Conservation (phyloP, 2,797 vertebrate genomes). For the Premnoplex brunnescens region DNA sequence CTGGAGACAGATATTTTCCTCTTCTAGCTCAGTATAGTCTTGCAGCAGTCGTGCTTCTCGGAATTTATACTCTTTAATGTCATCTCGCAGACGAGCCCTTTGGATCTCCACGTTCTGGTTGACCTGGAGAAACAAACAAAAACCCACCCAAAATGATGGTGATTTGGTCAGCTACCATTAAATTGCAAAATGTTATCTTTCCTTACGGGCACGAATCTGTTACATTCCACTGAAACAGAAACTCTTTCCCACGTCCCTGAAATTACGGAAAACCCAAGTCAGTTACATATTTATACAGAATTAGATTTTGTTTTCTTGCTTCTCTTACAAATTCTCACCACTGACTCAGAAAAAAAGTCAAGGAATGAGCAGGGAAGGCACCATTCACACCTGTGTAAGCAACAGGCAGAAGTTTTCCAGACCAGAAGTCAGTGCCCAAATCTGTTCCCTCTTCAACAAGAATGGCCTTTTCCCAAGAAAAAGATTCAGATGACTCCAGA, state of each 20-base stretch:
- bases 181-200: neutral
- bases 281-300: neutral
- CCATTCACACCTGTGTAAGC: neutral
- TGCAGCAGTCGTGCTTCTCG: slow-evolving; percentile 92
- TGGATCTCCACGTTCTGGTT: slow-evolving; percentile 92
- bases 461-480: neutral
- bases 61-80: slow-evolving; percentile 98
- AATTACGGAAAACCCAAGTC: neutral
- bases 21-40: slow-evolving; percentile 96
- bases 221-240: neutral
- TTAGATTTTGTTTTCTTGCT: neutral
- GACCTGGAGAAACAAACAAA: slow-evolving; percentile 74
- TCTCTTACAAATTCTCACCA: neutral
- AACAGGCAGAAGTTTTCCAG: neutral
- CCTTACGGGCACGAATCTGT: neutral
- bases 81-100: slow-evolving; percentile 89
- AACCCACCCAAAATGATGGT: neutral
- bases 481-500: neutral
- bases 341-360: neutral
- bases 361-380: neutral
- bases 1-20: slow-evolving; percentile 98
- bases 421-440: neutral
- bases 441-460: neutral
- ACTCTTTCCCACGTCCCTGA: fast-evolving
- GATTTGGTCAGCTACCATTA: neutral